phyloP scores from a whole-genome alignment of 2,797 vertebrate genomes.

The Manis pentadactyla region DNA sequence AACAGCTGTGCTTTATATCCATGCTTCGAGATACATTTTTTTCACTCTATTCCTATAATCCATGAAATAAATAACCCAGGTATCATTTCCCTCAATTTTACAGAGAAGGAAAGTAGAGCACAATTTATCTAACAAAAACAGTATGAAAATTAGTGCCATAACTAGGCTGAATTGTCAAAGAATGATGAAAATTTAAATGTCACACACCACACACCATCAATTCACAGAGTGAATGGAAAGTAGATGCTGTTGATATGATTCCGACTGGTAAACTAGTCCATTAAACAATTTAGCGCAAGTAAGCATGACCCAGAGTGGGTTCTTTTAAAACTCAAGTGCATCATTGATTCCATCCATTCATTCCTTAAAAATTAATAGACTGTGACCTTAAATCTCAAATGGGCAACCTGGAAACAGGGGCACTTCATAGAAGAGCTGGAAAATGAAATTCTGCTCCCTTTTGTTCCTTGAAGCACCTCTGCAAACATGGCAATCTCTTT shows the following conservation, averaged over 20 bases:
- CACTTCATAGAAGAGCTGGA: background rate
- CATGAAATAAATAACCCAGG: background rate
- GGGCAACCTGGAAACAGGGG: background rate
- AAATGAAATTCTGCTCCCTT: background rate
- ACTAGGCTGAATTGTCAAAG: background rate
- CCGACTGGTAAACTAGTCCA: background rate
- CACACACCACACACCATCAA: background rate
- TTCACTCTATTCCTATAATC: background rate
- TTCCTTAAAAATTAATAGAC: background rate
- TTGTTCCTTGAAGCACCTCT: background rate
- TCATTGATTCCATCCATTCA: background rate
- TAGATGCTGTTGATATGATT: background rate
- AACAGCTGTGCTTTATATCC: background rate
- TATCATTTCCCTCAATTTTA: background rate
- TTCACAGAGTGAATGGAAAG: background rate
- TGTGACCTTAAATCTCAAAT: background rate
- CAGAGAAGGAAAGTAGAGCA: background rate
- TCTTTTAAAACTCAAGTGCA: background rate
- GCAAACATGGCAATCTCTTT: background rate
- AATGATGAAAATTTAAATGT: background rate
- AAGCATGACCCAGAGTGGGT: background rate
- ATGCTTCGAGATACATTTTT: background rate
- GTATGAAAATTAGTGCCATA: background rate
- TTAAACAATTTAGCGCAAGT: background rate
- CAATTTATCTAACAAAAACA: background rate